Evolutionary conservation across 1,140 invertebrate genomes (phyloP).

Genomic region (Drosophila orena): DNA sequence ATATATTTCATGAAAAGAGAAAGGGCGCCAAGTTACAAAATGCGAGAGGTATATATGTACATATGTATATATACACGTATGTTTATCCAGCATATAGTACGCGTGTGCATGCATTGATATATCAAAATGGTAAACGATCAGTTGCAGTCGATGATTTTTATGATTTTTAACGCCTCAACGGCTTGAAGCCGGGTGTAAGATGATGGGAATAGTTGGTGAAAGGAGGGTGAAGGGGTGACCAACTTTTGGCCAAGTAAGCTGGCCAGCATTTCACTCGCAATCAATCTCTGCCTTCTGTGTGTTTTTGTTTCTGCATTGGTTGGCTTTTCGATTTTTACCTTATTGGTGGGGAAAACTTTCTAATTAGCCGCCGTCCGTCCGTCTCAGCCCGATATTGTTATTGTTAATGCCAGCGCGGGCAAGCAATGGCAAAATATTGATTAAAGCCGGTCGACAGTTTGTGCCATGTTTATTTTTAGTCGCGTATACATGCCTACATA

Average conservation of each 20-base stretch:
- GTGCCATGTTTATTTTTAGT: slow-evolving; percentile 44
- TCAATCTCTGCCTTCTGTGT: slow-evolving; percentile 5
- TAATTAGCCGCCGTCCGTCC: slow-evolving; percentile 36
- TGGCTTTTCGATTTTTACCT: slow-evolving; percentile 43
- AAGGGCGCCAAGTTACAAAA: slow-evolving; percentile 33
- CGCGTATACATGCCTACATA: background rate
- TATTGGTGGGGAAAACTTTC: slow-evolving; percentile 52
- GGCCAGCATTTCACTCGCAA: slow-evolving; percentile 50
- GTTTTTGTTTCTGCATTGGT: slow-evolving; percentile 28
- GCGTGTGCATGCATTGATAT: slow-evolving; percentile 25
- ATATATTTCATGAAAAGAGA: slow-evolving; percentile 42
- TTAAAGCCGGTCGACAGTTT: slow-evolving; percentile 28
- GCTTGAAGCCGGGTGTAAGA: slow-evolving; percentile 15
- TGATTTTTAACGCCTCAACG: slow-evolving; percentile 57
- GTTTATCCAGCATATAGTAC: slow-evolving; percentile 9
- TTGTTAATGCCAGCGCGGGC: slow-evolving; percentile 4
- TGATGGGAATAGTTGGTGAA: slow-evolving; percentile 14
- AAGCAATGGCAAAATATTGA: slow-evolving; percentile 30
- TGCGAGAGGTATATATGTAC: no score
- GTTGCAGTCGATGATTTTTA: slow-evolving; percentile 61
- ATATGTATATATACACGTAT: no score
- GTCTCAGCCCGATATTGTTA: slow-evolving; percentile 2
- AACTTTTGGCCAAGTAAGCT: slow-evolving; percentile 51
- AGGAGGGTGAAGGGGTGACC: slow-evolving; percentile 9
- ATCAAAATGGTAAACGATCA: slow-evolving; percentile 59